Base-by-base conservation (phyloP, 1,140 invertebrate species). In the Frieseomelitta varia region DNA sequence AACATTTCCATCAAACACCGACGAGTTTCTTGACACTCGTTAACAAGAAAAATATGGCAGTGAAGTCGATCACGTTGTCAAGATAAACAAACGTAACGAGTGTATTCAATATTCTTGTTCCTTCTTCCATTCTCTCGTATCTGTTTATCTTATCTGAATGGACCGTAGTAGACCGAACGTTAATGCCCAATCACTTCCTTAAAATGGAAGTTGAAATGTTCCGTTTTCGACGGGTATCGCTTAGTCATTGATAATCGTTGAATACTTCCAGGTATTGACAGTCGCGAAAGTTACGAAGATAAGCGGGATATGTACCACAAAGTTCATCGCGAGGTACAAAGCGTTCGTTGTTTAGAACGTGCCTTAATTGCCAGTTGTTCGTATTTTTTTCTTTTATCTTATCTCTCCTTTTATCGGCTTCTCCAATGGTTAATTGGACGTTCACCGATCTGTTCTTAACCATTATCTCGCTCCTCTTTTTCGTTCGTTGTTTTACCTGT, bases 141-240 rank as follows among this genome's bases (percentile, higher is more conserved):
- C 65, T 58, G n/a, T 80, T 80, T 72, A 61, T 80, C 56, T 72
- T 80, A 72, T 68, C 55, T 12, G 51, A 47, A 72, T 27, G 8
- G 4, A 39, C 27, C 56, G 61, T n/a, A 76, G 34, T 76, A 51
- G 74, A 76, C 12, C 51, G 56, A 68, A 17, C 24, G 19, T 19
- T 61, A 72, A 21, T 11, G 55, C 6, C 17, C 39, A 34, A 80
- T 80, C 53, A 80, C 68, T 51, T 61, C 19, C 68, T 72, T 39
- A 51, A 68, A 61, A 72, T 51, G 68, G 6, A 27, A 61, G 34
- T 47, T 47, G 39, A 47, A 47, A 47, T 30, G 56, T 27, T 17
- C 58, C 77, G 58, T 34, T 56, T 71, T 47, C 17, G 11, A 61
- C 19, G 8, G 30, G 47, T 68, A 53, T 21, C 27, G 80, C 56